Conservation (phyloP, 2,113 vertebrate genomes). For the Mustela lutreola region DNA sequence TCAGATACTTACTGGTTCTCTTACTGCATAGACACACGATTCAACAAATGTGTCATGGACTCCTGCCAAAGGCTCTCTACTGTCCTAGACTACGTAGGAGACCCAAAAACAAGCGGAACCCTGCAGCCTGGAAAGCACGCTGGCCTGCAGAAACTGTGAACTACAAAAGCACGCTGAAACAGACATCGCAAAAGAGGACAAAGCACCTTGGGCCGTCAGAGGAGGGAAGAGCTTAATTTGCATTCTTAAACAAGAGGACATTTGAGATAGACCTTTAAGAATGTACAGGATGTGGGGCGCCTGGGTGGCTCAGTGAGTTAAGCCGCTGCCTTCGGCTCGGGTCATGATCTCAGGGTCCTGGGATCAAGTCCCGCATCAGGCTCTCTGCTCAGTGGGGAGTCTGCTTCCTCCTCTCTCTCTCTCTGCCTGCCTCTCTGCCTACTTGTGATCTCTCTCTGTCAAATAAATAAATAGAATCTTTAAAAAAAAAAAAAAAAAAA, state of each 20-base stretch:
- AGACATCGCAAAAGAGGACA: neutral
- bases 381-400: too few species aligned
- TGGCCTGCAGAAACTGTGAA: neutral
- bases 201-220: neutral
- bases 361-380: too few species aligned
- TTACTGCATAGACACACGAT: neutral
- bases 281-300: too few species aligned
- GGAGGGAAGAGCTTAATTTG: neutral
- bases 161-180: neutral
- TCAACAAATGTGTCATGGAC: neutral
- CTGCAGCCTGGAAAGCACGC: neutral
- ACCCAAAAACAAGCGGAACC: neutral
- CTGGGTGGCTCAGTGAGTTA: too few species aligned
- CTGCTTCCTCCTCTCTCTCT: too few species aligned
- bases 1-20: neutral
- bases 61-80: neutral
- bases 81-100: neutral
- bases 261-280: conserved; percentile 2
- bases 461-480: too few species aligned
- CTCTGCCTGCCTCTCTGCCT: too few species aligned
- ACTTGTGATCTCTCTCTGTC: too few species aligned
- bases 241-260: neutral
- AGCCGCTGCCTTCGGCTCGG: too few species aligned
- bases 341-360: too few species aligned
- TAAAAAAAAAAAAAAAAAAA: too few species aligned